Percentiles rank a stretch among this genome's conserved stretches.
These are phyloP conservation scores for Leptinotarsa defecta DNA, from an alignment of 1,140 invertebrate species.

Conservation along the genomic window DNA sequence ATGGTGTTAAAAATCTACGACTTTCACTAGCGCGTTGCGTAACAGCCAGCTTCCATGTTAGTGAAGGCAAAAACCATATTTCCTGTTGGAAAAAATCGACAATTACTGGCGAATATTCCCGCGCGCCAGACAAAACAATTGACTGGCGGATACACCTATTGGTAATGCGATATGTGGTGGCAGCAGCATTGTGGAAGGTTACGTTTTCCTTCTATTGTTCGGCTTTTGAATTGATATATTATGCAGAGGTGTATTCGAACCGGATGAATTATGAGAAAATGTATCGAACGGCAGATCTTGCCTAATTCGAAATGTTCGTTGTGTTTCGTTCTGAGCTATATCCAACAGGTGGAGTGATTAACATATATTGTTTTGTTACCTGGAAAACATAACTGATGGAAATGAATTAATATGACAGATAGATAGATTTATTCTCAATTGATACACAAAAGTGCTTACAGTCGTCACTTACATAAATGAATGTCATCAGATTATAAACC, in stretches of 20 bases:
- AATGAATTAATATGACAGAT: too few relatives aligned
- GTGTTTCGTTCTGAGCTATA: too few relatives aligned
- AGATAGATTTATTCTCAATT: too few relatives aligned
- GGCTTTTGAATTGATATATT: background rate
- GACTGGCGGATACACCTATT: conserved; percentile 15
- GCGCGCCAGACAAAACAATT: conserved; percentile 23
- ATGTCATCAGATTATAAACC: too few relatives aligned
- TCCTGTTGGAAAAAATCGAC: conserved; percentile 26
- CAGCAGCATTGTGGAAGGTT: conserved; percentile 5
- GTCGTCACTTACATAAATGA: too few relatives aligned
- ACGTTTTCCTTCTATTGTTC: conserved; percentile 26
- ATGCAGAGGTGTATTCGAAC: background rate
- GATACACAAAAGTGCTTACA: too few relatives aligned
- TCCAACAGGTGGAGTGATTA: too few relatives aligned
- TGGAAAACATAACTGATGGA: too few relatives aligned
- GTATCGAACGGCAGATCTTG: too few relatives aligned
- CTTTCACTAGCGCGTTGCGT: conserved; percentile 26
- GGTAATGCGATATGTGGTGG: conserved; percentile 18
- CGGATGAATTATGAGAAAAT: background rate
- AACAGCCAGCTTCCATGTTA: conserved; percentile 23
- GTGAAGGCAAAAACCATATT: conserved; percentile 29
- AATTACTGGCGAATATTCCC: conserved; percentile 22
- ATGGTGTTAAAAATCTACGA: conserved; percentile 21
- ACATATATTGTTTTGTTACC: too few relatives aligned
- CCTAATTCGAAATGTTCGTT: too few relatives aligned